phyloP scores from a whole-genome alignment of 2,888 invertebrate species.

The Calameuta pallipes region DNA sequence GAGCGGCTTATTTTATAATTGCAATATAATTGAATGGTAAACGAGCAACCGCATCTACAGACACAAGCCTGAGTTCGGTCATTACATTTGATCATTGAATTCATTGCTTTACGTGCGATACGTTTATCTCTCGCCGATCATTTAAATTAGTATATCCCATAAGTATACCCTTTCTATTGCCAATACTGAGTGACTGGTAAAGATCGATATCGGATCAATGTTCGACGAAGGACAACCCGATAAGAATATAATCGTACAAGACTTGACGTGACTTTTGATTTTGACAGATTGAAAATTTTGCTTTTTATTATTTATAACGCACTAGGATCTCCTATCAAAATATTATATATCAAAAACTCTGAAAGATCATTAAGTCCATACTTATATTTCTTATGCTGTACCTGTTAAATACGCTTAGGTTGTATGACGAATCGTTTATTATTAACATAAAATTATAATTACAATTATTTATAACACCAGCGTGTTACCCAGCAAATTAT shows the following conservation, averaged over 20 bases:
- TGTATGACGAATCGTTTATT: conserved; percentile 13
- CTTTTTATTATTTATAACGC: not conserved
- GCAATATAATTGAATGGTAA: conserved; percentile 47
- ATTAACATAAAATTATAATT: conserved; percentile 50
- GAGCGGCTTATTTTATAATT: conserved; percentile 34
- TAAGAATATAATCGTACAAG: not conserved
- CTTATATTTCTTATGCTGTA: not conserved
- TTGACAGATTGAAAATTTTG: not conserved
- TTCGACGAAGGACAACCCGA: not conserved
- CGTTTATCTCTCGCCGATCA: conserved; percentile 43
- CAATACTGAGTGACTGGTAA: conserved; percentile 31
- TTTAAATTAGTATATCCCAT: conserved; percentile 40
- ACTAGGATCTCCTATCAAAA: not conserved
- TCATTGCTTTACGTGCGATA: not conserved
- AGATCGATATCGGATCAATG: conserved; percentile 26
- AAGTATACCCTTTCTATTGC: conserved; percentile 27
- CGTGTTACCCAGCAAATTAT: conserved; percentile 42
- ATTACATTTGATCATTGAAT: not conserved
- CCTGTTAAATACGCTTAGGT: not conserved
- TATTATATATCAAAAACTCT: not conserved
- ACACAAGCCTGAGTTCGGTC: not conserved
- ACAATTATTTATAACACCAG: conserved; percentile 43
- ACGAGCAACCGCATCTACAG: conserved; percentile 23
- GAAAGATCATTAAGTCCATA: not conserved
- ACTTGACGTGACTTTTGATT: not conserved